These are phyloP conservation scores for Clunio marinus DNA, from an alignment of 2,888 invertebrate species.

Conservation along the genomic window DNA sequence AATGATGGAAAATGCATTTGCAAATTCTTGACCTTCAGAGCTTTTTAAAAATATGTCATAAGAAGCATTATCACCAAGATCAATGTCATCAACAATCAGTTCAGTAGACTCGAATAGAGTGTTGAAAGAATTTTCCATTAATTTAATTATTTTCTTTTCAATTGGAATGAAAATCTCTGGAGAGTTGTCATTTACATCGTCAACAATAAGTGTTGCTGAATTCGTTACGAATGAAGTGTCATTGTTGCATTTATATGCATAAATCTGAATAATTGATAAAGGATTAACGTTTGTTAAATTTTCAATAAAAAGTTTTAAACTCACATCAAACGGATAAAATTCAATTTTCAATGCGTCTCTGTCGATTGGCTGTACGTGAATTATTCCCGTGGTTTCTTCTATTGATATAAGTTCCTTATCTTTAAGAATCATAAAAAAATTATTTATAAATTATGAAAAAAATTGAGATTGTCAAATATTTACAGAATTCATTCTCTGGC, in stretches of 20 bases:
- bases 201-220: slow-evolving; percentile 53
- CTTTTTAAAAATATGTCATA: slow-evolving; percentile 53
- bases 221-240: slow-evolving; percentile 47
- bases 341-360: slow-evolving; percentile 53
- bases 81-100: slow-evolving; percentile 55
- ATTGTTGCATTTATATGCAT: slow-evolving; percentile 52
- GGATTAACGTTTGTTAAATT: background rate
- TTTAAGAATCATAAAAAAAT: slow-evolving; percentile 36
- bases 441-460: background rate
- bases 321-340: slow-evolving; percentile 49
- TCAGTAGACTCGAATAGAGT: slow-evolving; percentile 52
- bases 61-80: slow-evolving; percentile 58
- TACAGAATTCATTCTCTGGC: slow-evolving; percentile 49
- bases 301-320: slow-evolving; percentile 16
- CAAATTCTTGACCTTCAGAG: slow-evolving; percentile 43
- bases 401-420: slow-evolving; percentile 42
- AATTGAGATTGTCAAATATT: slow-evolving; percentile 39
- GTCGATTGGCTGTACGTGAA: slow-evolving; percentile 48
- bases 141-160: slow-evolving; percentile 47
- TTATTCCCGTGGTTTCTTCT: slow-evolving; percentile 41
- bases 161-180: slow-evolving; percentile 53
- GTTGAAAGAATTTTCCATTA: slow-evolving; percentile 56
- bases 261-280: slow-evolving; percentile 45
- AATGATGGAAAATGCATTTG: slow-evolving; percentile 58
- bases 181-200: slow-evolving; percentile 62